Evolutionary conservation across 2,888 invertebrate genomes (phyloP), one percentile per base, ranked within the genome.

Genomic region (Pocota personata): DNA sequence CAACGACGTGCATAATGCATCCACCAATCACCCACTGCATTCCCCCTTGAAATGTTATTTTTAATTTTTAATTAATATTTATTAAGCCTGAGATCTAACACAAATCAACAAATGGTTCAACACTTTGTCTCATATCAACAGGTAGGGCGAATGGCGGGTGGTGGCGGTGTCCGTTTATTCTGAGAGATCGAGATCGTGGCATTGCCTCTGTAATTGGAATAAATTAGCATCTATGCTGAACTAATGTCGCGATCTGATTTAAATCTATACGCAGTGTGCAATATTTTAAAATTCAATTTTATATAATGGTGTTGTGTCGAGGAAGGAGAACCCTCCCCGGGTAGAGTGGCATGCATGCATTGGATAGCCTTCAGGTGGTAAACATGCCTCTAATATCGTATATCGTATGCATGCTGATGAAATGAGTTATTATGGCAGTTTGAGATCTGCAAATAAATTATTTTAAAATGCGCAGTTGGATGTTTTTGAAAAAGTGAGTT

Each of bases 341-440:
- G 30, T 7, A 30, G 37, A n/a, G n/a, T n/a, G n/a, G 37, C 43
- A 60, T 50, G 21, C 57, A 48, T 10, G 32, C 40, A 14, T 40
- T 5, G 16, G 14, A 43, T 46, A 73, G 50, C 83, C 83, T 84
- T 79, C 60, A 57, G 40, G 76, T 76, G 30, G 27, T 35, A 50
- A 52, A 43, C 66, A 73, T 40, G 58, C 58, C 14, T 67, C 32
- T 27, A 69, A 46, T 55, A 78, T 37, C 16, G 69, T 69, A 69
- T 76, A 58, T 58, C 43, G 60, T 52, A 21, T 50, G 27, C 60
- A 72, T 66, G 71, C 66, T 79, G 83, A 69, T 79, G 57, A 79
- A 73, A 84, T 84, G 83, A 84, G 50, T 84, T 84, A 79, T 84
- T 84, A 75, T 75, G 83, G 73, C 52, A 64, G 32, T 69, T 84